Conservation (phyloP, 2,113 vertebrate genomes). For the Hystrix cristata region DNA sequence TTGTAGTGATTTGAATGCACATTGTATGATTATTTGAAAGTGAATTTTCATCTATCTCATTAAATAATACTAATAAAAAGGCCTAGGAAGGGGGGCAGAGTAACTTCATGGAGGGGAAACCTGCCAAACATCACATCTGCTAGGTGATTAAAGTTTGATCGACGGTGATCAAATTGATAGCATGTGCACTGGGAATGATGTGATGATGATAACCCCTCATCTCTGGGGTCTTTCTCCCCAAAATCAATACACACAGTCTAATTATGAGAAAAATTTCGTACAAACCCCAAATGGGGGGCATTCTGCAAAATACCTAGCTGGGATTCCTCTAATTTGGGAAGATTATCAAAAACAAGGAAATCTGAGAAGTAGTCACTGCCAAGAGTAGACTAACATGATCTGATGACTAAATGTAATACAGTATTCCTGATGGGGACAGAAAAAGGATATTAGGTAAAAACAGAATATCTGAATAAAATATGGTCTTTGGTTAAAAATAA, state of each 20-base stretch:
- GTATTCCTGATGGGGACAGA: background rate
- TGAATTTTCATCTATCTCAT: slow-evolving; percentile 14
- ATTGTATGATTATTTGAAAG: background rate
- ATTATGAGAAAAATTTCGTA: background rate
- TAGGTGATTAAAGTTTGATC: background rate
- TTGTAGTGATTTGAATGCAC: background rate
- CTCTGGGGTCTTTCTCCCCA: background rate
- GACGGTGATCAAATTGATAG: background rate
- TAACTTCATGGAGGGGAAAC: background rate
- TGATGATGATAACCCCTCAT: background rate
- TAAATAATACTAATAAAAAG: background rate
- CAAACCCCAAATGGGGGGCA: background rate
- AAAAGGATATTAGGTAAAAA: background rate
- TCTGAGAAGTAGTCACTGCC: background rate
- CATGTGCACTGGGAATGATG: background rate
- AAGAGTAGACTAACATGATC: background rate
- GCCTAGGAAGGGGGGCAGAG: background rate
- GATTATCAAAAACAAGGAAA: background rate
- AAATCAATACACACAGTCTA: background rate
- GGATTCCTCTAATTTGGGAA: background rate
- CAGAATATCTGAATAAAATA: slow-evolving; percentile 25
- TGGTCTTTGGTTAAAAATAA: background rate
- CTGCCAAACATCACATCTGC: background rate
- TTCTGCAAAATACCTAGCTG: background rate
- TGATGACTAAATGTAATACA: background rate